Evolutionary conservation across 2,888 invertebrate genomes (phyloP).

Genomic region (Cistogaster globosa): DNA sequence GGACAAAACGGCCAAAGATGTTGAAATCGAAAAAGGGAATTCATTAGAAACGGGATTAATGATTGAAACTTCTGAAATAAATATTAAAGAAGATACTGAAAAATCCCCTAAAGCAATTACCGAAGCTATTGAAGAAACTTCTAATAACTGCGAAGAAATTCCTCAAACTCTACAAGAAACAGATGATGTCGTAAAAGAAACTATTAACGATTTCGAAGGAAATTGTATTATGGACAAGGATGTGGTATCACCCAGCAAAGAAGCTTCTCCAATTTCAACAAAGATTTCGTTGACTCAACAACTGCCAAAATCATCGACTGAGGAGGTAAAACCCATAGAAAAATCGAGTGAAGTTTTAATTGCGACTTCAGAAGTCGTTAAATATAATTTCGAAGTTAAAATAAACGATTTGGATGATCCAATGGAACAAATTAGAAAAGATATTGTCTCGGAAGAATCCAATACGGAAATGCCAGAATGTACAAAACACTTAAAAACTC

Average conservation of each 20-base stretch:
- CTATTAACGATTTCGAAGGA: too few species aligned
- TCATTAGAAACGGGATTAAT: background rate
- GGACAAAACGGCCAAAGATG: background rate
- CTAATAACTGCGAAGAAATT: too few species aligned
- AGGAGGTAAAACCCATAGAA: background rate
- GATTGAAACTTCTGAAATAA: background rate
- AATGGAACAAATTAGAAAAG: background rate
- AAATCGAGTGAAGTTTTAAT: background rate
- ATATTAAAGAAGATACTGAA: too few species aligned
- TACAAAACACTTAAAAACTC: background rate
- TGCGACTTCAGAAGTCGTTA: conserved; percentile 29
- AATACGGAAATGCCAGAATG: background rate
- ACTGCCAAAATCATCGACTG: background rate
- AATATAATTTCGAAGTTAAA: conserved; percentile 52
- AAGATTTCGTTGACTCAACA: background rate
- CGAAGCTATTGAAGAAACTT: too few species aligned
- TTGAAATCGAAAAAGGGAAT: background rate
- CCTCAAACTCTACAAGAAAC: too few species aligned
- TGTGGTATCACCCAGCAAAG: too few species aligned
- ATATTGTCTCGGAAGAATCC: conserved; percentile 8
- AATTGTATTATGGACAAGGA: too few species aligned
- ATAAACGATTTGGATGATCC: conserved; percentile 34
- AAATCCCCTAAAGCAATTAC: too few species aligned
- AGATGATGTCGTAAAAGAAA: too few species aligned
- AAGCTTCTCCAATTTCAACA: background rate